Percentiles rank a stretch among this genome's conserved stretches.
phyloP scores from a whole-genome alignment of 35 echinoderm and acorn worm genomes.

The Lytechinus pictus region DNA sequence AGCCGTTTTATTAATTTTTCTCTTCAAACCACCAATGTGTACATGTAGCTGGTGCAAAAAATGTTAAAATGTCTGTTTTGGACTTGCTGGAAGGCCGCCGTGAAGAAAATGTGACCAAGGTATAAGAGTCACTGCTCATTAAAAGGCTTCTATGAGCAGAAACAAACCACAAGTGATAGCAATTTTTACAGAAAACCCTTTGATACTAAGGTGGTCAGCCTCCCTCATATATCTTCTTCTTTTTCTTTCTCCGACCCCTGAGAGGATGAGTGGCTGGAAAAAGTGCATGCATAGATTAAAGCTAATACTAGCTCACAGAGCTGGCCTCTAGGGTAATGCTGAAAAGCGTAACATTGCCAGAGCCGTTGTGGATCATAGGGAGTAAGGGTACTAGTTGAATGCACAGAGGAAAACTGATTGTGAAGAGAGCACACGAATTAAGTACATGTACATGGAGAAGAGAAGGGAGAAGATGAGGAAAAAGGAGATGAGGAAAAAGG shows the following conservation, averaged over 20 bases:
- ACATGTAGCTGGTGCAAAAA: too few species aligned
- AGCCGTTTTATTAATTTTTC: too few species aligned
- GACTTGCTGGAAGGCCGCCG: too few species aligned
- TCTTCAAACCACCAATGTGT: too few species aligned
- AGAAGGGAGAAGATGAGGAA: too few species aligned
- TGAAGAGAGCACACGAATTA: not conserved
- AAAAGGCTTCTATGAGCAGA: not conserved
- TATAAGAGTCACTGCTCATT: not conserved
- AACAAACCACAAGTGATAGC: not conserved
- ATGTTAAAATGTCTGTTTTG: too few species aligned
- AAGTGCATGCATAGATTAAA: slow-evolving; percentile 7
- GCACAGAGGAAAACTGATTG: slow-evolving; percentile 5
- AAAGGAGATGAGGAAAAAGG: too few species aligned
- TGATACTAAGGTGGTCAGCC: not conserved
- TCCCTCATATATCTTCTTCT: not conserved
- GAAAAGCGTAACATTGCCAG: not conserved
- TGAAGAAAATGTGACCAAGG: too few species aligned
- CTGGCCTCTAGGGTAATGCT: not conserved
- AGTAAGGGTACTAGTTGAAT: not conserved
- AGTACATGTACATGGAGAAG: too few species aligned
- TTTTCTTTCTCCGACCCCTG: not conserved
- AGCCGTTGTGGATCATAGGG: not conserved
- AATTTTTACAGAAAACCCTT: not conserved
- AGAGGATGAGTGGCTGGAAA: not conserved
- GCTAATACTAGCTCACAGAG: not conserved